Conservation (phyloP, 2,888 invertebrate genomes). For the Oligia latruncula region DNA sequence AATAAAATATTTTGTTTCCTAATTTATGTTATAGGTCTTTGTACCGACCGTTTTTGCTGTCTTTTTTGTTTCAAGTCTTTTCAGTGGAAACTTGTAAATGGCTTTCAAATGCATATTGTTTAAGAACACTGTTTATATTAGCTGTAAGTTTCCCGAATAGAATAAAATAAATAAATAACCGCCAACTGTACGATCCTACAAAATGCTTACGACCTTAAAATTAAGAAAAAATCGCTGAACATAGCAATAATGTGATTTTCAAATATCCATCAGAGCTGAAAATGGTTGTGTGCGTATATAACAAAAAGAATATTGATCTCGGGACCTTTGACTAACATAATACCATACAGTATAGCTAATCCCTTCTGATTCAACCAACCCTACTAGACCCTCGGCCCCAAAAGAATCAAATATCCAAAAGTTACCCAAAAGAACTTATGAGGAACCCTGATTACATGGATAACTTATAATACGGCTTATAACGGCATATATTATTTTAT, state of each 20-base stretch:
- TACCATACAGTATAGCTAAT: constrained; percentile 65
- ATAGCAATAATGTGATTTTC: constrained; percentile 45
- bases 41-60: no score
- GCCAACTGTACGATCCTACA: constrained; percentile 49
- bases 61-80: no score
- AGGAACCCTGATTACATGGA: constrained; percentile 53
- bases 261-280: constrained; percentile 63
- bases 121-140: no score
- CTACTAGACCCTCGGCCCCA: constrained; percentile 59
- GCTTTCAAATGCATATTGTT: no score
- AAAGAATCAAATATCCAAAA: constrained; percentile 61
- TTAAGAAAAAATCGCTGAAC: constrained; percentile 24
- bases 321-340: constrained; percentile 54
- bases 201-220: constrained; percentile 36
- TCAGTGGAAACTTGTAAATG: no score
- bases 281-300: constrained; percentile 61
- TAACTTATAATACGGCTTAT: constrained; percentile 42
- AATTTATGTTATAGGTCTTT: no score
- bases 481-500: constrained; percentile 17
- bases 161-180: not conserved
- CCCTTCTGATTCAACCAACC: constrained; percentile 70
- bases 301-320: constrained; percentile 62
- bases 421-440: constrained; percentile 49
- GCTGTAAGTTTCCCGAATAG: no score
- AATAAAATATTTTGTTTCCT: no score